Evolutionary conservation across 37 sponge, comb jelly and placozoan species (phyloP).

Genomic region (Corticium candelabrum): DNA sequence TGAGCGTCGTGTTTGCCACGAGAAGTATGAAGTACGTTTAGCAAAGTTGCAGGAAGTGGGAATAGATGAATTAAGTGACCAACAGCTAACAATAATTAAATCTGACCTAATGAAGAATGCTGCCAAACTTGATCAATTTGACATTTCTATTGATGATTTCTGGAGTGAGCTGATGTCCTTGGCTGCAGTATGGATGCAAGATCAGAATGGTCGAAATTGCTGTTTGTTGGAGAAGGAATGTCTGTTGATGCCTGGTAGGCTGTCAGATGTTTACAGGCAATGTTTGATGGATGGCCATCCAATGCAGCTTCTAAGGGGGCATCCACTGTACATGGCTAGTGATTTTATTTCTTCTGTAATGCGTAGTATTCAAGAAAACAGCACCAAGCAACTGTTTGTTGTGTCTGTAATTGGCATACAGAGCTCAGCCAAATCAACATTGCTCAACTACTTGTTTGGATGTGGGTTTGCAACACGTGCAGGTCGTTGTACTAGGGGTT

Average conservation of each 20-base stretch:
- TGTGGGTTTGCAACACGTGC: background rate
- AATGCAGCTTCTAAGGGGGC: background rate
- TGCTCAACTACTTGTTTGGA: background rate
- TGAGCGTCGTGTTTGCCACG: background rate
- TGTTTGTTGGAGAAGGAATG: background rate
- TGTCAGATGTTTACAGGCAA: background rate
- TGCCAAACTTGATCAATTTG: background rate
- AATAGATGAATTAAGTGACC: background rate
- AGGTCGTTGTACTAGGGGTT: background rate
- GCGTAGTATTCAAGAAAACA: background rate
- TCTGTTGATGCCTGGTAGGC: background rate
- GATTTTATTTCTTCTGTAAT: background rate
- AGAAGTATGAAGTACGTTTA: background rate
- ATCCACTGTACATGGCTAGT: background rate
- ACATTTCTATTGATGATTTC: background rate
- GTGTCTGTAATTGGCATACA: background rate
- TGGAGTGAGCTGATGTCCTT: background rate
- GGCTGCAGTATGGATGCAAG: background rate
- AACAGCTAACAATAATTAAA: background rate
- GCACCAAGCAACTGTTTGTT: background rate
- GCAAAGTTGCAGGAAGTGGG: background rate
- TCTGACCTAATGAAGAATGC: background rate
- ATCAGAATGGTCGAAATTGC: background rate
- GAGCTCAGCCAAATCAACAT: background rate
- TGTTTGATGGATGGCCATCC: background rate